Evolutionary conservation across 2,888 invertebrate species (phyloP), one percentile per base, ranked within the genome.

Genomic region (Drosophila paramelanica): DNA sequence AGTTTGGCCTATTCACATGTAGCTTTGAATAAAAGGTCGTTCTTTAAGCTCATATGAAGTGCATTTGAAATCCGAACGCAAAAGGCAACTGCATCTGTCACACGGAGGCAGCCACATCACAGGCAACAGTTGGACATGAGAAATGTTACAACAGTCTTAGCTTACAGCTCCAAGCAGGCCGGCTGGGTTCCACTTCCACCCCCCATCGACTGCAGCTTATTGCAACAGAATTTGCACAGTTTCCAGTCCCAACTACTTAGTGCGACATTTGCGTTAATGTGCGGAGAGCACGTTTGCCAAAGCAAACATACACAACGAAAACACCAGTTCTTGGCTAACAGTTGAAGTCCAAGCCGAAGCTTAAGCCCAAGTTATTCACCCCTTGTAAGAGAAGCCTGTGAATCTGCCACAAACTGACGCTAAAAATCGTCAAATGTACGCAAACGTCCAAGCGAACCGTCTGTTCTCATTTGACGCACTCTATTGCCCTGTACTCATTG

Each of bases 191-290:
- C 23, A 52, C 27, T 33, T 17, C 17, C 3, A 27, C 38, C 36
- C 27, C 31, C 50, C 31, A 56, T 31, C 27, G 39, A 42, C 51
- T 67, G 52, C 73, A 73, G 71, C 59, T 72, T 73, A 67, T 43
- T 42, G 67, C 73, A 73, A 67, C 36, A 49, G 60, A 51, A 59
- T 73, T 73, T 66, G 69, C 17, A 67, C 70, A 36, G 36, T 36
- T 36, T 0, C 11, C 36, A 67, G 56, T 73, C 59, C 47, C 66
- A 39, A 81, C 72, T 72, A 51, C 74, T 81, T 77, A 73, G 84
- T 81, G 81, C 55, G 67, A 87, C 84, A 81, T 84, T 87, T 84
- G 76, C 87, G 67, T 67, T 84, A 76, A 71, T 76, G 79, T 65
- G 65, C 45, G 52, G 65, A 23, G 51, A 47, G 45, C 42, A 65